Base-by-base conservation (phyloP, 1,140 invertebrate species). In the Panagrolaimus sp. region DNA sequence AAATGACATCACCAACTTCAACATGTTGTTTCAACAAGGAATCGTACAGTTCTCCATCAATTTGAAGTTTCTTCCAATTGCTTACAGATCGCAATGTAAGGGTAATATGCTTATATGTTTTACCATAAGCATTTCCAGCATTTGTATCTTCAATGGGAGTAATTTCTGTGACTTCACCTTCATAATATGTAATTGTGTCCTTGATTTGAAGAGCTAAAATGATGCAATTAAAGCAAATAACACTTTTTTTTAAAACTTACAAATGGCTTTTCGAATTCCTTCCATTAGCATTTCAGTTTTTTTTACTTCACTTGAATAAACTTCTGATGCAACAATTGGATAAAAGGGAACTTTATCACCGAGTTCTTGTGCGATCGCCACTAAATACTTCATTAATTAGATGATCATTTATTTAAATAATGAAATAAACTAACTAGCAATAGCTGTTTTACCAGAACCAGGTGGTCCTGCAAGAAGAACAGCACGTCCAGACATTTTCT, bases 231-330 rank as follows among this genome's bases (percentile, higher is more conserved):
- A 21, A 65, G 3, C 68, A 77, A 43, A 71, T 72, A n/a, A n/a
- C n/a, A n/a, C n/a, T n/a, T n/a, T n/a, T n/a, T n/a, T n/a, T n/a
- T n/a, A n/a, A n/a, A n/a, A n/a, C 73, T 76, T 85, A 46, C 96
- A 96, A 84, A 99, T 99, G 2, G 96, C 95, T 71, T 95, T 86
- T 38, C 96, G 86, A 81, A 99, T 98, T 82, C 99, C 98, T 83
- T 99, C 96, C 96, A 99, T 99, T 0, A 99, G 84, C 0, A 99
- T 94, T 86, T 99, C 96, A 1, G 96, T 99, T 83, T 99, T 99
- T 84, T 99, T 99, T n/a, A 99, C 97, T 85, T 99, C 96, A 15
- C 93, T 91, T 77, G 94, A 98, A 84, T 92, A 99, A 0, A 99
- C 96, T 87, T 99, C 96, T 69, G 94, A 96, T 1, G 94, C 96